Evolutionary conservation across 1,140 invertebrate species (phyloP).

Genomic region (Uloborus diversus): DNA sequence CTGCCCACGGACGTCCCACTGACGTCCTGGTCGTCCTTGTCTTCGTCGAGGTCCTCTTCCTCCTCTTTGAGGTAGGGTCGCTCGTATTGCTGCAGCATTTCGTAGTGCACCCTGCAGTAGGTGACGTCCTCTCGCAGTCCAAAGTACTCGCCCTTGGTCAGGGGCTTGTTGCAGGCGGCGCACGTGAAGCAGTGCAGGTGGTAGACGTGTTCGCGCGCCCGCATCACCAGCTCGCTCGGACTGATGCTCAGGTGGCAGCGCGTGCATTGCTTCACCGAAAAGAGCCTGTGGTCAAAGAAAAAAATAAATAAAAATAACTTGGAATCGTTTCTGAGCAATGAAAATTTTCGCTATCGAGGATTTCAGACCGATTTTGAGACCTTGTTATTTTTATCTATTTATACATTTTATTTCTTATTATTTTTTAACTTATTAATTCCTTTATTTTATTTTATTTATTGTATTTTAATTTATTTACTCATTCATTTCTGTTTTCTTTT

Average conservation of each 20-base stretch:
- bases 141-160: constrained; percentile 81
- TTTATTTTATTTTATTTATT: no score
- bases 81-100: constrained; percentile 58
- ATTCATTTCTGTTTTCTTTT: no score
- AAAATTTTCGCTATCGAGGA: no score
- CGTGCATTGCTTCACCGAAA: constrained; percentile 76
- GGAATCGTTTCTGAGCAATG: no score
- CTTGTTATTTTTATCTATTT: no score
- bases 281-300: constrained; percentile 61
- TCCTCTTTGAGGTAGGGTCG: constrained; percentile 55
- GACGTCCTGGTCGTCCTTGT: neutral
- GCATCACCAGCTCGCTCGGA: constrained; percentile 89
- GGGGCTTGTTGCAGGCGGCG: constrained; percentile 76
- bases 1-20: neutral
- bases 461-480: no score
- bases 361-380: no score
- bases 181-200: constrained; percentile 91
- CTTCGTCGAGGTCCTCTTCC: neutral
- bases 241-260: constrained; percentile 83
- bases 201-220: constrained; percentile 85
- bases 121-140: constrained; percentile 68
- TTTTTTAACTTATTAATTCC: no score
- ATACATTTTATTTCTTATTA: no score
- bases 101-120: constrained; percentile 67
- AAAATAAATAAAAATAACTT: no score